Percentiles rank a stretch among this genome's conserved stretches.
Evolutionary conservation across 2,113 vertebrate genomes (phyloP).

Genomic region (Stegostoma tigrinum): DNA sequence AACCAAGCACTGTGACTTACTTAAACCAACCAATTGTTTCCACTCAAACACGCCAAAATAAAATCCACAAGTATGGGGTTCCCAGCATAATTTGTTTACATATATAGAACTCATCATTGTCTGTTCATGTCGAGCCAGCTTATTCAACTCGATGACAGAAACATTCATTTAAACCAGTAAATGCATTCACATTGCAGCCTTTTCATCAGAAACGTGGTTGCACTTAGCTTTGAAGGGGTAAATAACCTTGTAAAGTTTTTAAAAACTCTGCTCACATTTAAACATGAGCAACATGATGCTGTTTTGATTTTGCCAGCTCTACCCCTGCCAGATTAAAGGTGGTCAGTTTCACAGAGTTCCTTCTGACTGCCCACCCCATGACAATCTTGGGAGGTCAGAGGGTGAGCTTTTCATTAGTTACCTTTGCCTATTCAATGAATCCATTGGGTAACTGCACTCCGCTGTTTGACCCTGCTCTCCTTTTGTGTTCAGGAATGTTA

Average conservation of each 20-base stretch:
- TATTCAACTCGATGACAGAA: background rate
- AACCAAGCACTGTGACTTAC: background rate
- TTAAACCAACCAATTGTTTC: background rate
- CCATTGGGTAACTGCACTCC: too few species aligned
- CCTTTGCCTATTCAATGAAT: too few species aligned
- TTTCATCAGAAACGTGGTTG: background rate
- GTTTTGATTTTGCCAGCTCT: too few species aligned
- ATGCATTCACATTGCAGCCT: background rate
- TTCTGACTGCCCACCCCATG: too few species aligned
- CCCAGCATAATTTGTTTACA: background rate
- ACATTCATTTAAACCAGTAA: background rate
- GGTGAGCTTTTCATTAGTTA: too few species aligned
- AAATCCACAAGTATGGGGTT: background rate
- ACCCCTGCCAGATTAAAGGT: too few species aligned
- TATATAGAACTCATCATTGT: background rate
- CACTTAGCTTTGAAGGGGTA: background rate
- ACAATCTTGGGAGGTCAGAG: too few species aligned
- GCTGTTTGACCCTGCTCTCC: too few species aligned
- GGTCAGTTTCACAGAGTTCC: too few species aligned
- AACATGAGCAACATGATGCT: too few species aligned
- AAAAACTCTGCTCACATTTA: background rate
- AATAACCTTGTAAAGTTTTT: background rate
- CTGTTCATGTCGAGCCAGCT: background rate
- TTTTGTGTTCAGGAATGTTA: too few species aligned
- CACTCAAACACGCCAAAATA: background rate